phyloP scores from a whole-genome alignment of 2,113 vertebrate species.

The Melanostigma gelatinosum region DNA sequence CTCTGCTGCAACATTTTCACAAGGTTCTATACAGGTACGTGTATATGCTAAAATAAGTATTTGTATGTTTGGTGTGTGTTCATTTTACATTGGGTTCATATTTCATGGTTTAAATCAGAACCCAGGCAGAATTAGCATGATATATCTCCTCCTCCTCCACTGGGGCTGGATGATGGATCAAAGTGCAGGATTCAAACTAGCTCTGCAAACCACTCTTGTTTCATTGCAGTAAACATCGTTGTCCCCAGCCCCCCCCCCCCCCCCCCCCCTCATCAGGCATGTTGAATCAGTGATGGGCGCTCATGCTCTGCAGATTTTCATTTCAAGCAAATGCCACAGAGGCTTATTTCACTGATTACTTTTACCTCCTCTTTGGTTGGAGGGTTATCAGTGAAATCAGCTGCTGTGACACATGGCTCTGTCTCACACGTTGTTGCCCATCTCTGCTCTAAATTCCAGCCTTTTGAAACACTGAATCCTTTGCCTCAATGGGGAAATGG shows the following conservation, averaged over 20 bases:
- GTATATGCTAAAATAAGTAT: neutral
- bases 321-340: slow-evolving; percentile 53
- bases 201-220: neutral
- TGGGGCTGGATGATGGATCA: slow-evolving; percentile 2
- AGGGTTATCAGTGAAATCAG: slow-evolving; percentile 53
- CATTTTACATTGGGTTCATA: neutral
- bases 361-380: slow-evolving; percentile 42
- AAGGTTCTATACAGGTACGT: neutral
- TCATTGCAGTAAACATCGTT: slow-evolving; percentile 9
- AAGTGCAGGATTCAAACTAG: neutral
- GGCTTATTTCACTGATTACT: slow-evolving; percentile 53
- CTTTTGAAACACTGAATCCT: slow-evolving; percentile 2
- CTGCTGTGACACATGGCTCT: slow-evolving; percentile 39
- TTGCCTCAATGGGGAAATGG: neutral
- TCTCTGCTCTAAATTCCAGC: slow-evolving; percentile 15
- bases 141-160: neutral
- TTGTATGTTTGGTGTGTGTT: neutral
- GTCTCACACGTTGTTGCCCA: slow-evolving; percentile 26
- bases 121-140: neutral
- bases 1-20: neutral
- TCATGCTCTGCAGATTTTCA: slow-evolving; percentile 42
- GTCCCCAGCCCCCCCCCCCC: neutral
- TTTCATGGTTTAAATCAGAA: neutral
- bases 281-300: slow-evolving; percentile 34
- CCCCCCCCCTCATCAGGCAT: neutral